Evolutionary conservation across 2,113 vertebrate species (phyloP).

Genomic region (Sialia sialis): DNA sequence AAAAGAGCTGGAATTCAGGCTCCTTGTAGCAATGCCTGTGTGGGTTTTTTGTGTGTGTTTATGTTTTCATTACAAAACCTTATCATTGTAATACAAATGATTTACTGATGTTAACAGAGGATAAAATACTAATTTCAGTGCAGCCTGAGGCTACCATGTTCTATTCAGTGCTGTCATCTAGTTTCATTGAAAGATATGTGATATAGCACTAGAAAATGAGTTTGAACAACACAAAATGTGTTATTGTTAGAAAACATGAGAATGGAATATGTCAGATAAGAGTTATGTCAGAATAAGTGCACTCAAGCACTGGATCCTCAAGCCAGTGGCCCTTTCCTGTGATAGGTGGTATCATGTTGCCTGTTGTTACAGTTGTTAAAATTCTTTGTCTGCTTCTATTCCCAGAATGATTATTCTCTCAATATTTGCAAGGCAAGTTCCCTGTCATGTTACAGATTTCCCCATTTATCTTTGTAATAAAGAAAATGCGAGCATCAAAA

Average conservation of each 20-base stretch:
- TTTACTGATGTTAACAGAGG: not conserved
- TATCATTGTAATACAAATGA: not conserved
- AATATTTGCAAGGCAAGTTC: not conserved
- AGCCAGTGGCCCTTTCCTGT: not conserved
- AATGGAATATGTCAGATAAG: not conserved
- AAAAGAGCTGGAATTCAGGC: not conserved
- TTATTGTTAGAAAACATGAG: not conserved
- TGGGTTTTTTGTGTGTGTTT: not conserved
- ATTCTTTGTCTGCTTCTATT: not conserved
- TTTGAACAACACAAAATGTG: not conserved
- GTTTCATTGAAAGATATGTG: not conserved
- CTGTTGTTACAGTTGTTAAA: not conserved
- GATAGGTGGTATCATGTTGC: not conserved
- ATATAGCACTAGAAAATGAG: not conserved
- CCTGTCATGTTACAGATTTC: not conserved
- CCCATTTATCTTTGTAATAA: not conserved
- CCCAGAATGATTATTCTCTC: not conserved
- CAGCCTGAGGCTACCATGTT: not conserved
- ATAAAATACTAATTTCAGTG: conserved; percentile 3
- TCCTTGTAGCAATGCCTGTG: not conserved
- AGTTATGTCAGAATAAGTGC: not conserved
- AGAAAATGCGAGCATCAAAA: not conserved
- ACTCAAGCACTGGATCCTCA: not conserved
- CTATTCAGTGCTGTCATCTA: not conserved
- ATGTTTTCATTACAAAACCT: not conserved